Percentiles rank a stretch among this genome's conserved stretches.
phyloP scores from a whole-genome alignment of 2,113 vertebrate genomes.

The Piprites chloris region DNA sequence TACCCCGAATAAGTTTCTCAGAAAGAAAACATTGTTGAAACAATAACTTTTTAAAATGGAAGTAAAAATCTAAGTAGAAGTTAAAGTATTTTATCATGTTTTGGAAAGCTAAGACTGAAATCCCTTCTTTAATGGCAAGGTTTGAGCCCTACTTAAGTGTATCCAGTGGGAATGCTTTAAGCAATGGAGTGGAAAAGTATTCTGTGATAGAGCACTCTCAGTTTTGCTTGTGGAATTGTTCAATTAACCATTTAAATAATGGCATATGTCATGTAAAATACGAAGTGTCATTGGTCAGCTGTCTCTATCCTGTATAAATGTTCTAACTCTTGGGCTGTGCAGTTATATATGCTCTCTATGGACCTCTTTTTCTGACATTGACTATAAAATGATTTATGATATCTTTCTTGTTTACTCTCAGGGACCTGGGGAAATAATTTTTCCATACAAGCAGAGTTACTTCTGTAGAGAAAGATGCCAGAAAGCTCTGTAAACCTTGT shows the following conservation, averaged over 20 bases:
- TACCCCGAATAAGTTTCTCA: not conserved
- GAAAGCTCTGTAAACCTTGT: not conserved
- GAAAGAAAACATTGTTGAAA: not conserved
- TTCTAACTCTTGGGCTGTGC: not conserved
- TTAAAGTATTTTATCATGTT: not conserved
- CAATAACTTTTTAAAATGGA: not conserved
- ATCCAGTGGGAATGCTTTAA: not conserved
- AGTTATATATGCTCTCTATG: not conserved
- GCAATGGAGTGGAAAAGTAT: not conserved
- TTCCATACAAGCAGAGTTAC: not conserved
- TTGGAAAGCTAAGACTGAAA: not conserved
- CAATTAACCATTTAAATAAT: not conserved
- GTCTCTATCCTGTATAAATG: not conserved
- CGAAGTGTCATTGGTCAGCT: not conserved
- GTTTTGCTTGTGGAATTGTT: not conserved
- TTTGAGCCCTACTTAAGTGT: not conserved
- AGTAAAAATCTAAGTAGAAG: not conserved
- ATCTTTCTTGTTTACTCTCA: not conserved
- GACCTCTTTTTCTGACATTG: not conserved
- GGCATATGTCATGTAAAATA: not conserved
- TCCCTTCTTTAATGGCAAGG: not conserved
- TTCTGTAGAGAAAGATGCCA: not conserved
- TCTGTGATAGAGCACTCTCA: not conserved
- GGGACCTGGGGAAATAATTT: not conserved
- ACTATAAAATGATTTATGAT: not conserved